phyloP scores from a whole-genome alignment of 2,888 invertebrate genomes.

The Ceriagrion tenellum region DNA sequence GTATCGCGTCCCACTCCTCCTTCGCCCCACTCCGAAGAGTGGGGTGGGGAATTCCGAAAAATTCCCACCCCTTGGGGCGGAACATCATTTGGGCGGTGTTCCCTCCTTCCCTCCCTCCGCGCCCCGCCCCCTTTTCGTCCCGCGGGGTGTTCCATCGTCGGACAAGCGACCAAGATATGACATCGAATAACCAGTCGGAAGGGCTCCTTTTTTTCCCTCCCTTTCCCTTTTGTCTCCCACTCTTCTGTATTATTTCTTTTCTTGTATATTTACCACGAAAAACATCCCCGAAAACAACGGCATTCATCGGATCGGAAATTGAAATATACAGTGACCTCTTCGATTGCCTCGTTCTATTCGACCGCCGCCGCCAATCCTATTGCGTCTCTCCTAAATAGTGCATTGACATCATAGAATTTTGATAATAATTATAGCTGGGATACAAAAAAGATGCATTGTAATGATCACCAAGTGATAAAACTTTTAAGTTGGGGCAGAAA shows the following conservation, averaged over 20 bases:
- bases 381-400: neutral
- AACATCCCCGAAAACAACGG: constrained; percentile 11
- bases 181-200: neutral
- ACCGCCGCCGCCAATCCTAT: neutral
- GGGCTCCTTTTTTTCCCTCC: neutral
- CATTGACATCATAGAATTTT: neutral
- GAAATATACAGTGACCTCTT: neutral
- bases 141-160: neutral
- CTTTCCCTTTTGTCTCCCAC: neutral
- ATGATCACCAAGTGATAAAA: neutral
- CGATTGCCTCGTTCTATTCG: neutral
- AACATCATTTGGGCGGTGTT: constrained; percentile 24
- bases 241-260: no score
- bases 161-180: constrained; percentile 33
- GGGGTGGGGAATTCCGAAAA: neutral
- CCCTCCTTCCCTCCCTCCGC: neutral
- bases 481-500: no score
- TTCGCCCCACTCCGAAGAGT: neutral
- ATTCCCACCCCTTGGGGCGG: neutral
- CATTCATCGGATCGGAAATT: constrained; percentile 16
- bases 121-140: neutral
- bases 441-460: neutral
- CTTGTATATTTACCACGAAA: neutral
- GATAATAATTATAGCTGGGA: neutral
- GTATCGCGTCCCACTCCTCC: neutral